Conservation (phyloP, 37 sponge, comb jelly and placozoan genomes). For the Haliclona indistincta region DNA sequence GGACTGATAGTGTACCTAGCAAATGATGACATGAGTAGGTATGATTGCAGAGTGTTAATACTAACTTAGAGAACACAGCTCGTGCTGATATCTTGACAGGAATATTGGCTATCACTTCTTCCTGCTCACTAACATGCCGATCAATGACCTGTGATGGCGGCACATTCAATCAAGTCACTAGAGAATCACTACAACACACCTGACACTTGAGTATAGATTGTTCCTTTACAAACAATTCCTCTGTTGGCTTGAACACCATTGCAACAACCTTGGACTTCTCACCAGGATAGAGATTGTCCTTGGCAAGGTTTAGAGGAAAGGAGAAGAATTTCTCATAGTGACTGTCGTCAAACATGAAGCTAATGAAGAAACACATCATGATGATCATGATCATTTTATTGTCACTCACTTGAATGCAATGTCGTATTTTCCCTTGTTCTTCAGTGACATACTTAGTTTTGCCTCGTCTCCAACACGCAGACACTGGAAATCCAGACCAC, state of each 20-base stretch:
- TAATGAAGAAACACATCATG: background rate
- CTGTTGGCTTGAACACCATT: slow-evolving; percentile 73
- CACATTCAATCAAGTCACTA: background rate
- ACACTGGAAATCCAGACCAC: slow-evolving; percentile 92
- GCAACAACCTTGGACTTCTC: slow-evolving; percentile 85
- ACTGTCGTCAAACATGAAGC: slow-evolving; percentile 25
- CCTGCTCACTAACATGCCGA: slow-evolving; percentile 78
- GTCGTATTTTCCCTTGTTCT: slow-evolving; percentile 96
- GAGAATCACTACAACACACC: slow-evolving; percentile 17
- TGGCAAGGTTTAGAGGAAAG: slow-evolving; percentile 75
- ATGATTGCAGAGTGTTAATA: background rate
- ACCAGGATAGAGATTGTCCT: slow-evolving; percentile 75
- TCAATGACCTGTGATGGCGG: slow-evolving; percentile 77
- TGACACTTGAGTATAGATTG: slow-evolving; percentile 87
- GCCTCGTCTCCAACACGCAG: slow-evolving; percentile 81
- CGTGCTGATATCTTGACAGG: slow-evolving; percentile 85
- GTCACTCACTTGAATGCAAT: slow-evolving; percentile 84
- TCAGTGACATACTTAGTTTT: slow-evolving; percentile 77
- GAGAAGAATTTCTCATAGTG: slow-evolving; percentile 29
- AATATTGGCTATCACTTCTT: slow-evolving; percentile 94
- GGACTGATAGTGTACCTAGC: slow-evolving; percentile 82
- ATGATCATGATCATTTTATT: background rate
- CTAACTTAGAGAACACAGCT: slow-evolving; percentile 87
- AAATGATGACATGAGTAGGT: background rate
- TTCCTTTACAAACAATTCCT: slow-evolving; percentile 83